Conservation (phyloP, 2,888 invertebrate genomes). For the Spisula solida region DNA sequence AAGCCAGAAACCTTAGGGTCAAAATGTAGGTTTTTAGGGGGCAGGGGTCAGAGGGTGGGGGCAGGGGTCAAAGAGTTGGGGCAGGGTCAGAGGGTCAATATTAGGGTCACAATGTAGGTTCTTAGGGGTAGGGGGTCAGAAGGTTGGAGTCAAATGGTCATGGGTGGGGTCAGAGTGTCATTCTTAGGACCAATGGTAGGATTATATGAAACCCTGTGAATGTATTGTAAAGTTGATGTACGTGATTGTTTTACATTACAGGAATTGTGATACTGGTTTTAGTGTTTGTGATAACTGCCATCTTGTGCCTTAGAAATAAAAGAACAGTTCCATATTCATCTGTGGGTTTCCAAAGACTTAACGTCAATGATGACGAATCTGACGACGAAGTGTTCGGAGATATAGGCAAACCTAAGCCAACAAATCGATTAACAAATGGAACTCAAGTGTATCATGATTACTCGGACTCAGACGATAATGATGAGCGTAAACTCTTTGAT, state of each 20-base stretch:
- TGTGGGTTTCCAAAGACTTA: constrained; percentile 78
- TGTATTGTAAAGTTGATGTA: too few relatives aligned
- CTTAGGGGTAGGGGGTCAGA: too few relatives aligned
- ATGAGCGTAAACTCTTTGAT: constrained; percentile 73
- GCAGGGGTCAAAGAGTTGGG: too few relatives aligned
- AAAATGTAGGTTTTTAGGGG: too few relatives aligned
- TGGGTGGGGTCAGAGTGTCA: too few relatives aligned
- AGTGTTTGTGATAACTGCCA: constrained; percentile 75
- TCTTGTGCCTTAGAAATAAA: constrained; percentile 73
- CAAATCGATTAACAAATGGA: constrained; percentile 34
- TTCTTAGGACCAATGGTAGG: too few relatives aligned
- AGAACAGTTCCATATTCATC: constrained; percentile 65
- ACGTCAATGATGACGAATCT: constrained; percentile 75
- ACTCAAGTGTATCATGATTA: constrained; percentile 73
- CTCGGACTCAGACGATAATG: constrained; percentile 61
- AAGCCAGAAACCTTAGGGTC: too few relatives aligned
- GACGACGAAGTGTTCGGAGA: constrained; percentile 72
- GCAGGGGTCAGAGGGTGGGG: too few relatives aligned
- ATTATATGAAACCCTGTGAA: too few relatives aligned
- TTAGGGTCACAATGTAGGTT: too few relatives aligned
- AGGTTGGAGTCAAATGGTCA: too few relatives aligned
- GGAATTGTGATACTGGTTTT: constrained; percentile 72
- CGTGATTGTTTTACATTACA: constrained; percentile 57
- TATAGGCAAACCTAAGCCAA: constrained; percentile 43
- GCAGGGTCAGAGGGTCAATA: too few relatives aligned